Evolutionary conservation across 2,888 invertebrate species (phyloP).

Genomic region (Trissoscelio sp.): DNA sequence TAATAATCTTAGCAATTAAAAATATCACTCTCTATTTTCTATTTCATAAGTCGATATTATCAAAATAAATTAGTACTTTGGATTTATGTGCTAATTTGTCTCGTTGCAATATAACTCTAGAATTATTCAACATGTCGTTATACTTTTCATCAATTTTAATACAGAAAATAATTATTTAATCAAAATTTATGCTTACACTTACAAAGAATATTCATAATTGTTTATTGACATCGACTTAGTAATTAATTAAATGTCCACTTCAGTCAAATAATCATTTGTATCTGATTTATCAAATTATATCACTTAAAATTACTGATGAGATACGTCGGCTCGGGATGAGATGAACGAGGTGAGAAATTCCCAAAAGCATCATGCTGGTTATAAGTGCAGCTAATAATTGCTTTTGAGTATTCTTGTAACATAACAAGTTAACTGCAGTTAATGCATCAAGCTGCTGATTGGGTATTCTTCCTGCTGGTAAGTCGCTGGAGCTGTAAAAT

Average conservation of each 20-base stretch:
- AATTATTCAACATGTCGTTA: background rate
- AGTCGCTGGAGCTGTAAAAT: slow-evolving; percentile 83
- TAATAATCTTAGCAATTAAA: slow-evolving; percentile 23
- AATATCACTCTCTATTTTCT: slow-evolving; percentile 27
- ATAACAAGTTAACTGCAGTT: slow-evolving; percentile 59
- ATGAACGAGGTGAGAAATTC: slow-evolving; percentile 53
- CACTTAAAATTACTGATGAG: slow-evolving; percentile 53
- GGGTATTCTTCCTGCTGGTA: slow-evolving; percentile 80
- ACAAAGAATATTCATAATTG: too few relatives aligned
- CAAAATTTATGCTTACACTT: background rate
- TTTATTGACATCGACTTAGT: background rate
- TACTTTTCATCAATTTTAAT: background rate
- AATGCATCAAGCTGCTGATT: slow-evolving; percentile 81
- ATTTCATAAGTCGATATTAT: slow-evolving; percentile 12
- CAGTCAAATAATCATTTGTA: slow-evolving; percentile 33
- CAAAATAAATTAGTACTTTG: slow-evolving; percentile 14
- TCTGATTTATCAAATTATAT: slow-evolving; percentile 26
- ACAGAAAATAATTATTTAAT: slow-evolving; percentile 10
- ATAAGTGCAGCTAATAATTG: slow-evolving; percentile 67
- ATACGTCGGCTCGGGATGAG: slow-evolving; percentile 36
- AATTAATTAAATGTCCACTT: background rate
- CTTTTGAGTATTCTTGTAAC: slow-evolving; percentile 64
- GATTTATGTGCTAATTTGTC: background rate
- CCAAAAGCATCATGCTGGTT: slow-evolving; percentile 70
- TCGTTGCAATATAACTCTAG: background rate